Base-by-base conservation (phyloP, 2,113 vertebrate species). In the Struthio camelus region DNA sequence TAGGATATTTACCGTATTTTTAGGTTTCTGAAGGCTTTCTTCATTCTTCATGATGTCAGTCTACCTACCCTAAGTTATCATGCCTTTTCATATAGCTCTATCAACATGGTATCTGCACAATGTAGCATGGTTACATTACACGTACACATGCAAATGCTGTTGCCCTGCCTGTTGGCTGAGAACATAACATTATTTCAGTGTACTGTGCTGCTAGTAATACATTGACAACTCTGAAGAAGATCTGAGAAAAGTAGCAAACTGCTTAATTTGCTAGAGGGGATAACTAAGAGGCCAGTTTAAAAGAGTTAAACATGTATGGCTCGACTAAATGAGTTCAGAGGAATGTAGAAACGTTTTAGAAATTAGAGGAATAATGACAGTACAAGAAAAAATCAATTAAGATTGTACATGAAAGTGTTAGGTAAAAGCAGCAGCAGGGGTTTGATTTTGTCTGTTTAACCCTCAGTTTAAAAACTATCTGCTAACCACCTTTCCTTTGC, bases 401-500 rank as follows among this genome's bases (percentile, higher is more conserved):
- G 24, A 25, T 34, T 40, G 11, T 82, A 27, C 23, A 28, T 51
- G 8, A 59, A 51, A 32, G 8, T 72, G 30, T 72, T 82, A 83
- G 30, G 32, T 83, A 59, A 77, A 94, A 75, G 6, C 32, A 72
- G 44, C 6, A 1, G 36, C 71, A 85, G n/a, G 48, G 93, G 50
- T 67, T 89, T 27, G 36, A 65, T 84, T 96, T 78, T 27, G 36
- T 72, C 44, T 77, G 14, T 85, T 89, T 90, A 86, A 44, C 56
- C 17, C 14, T 91, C 71, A 62, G 14, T 82, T 85, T 58, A 78
- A 82, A 78, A 85, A 42, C 38, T 62, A 85, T n/a, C n/a, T 91
- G 54, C 66, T 40, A 80, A 38, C 48, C n/a, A 46, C 30, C 34
- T 85, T 82, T 71, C 42, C 69, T 82, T 40, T 87, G 16, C 24